These are phyloP conservation scores for Metaphire vulgaris DNA, from an alignment of 1,140 invertebrate species.

Conservation along the genomic window DNA sequence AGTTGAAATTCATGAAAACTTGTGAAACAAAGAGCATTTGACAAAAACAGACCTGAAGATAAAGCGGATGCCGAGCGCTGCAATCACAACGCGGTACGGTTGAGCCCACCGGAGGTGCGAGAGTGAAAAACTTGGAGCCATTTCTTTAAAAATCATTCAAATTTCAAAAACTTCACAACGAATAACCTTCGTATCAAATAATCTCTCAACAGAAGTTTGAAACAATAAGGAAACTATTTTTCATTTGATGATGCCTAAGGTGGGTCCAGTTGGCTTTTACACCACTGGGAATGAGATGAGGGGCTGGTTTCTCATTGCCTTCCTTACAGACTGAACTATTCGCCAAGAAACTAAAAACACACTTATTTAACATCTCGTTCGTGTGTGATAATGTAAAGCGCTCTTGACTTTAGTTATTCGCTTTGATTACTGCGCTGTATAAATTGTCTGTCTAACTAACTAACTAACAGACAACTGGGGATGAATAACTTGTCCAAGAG, in stretches of 20 bases:
- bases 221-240: neutral
- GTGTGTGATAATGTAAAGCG: no score
- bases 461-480: no score
- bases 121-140: conserved; percentile 16
- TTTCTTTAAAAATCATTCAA: neutral
- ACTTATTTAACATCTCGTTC: no score
- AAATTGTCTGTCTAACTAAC: no score
- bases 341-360: no score
- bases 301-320: no score
- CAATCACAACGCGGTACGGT: conserved; percentile 24
- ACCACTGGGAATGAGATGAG: no score
- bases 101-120: conserved; percentile 24
- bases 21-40: no score
- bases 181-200: neutral
- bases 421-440: no score
- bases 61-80: conserved; percentile 22
- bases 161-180: neutral
- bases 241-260: neutral
- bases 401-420: no score
- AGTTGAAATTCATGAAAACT: conserved; percentile 7
- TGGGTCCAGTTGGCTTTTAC: neutral
- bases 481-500: no score
- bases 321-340: no score
- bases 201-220: neutral
- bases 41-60: conserved; percentile 25